These are phyloP conservation scores for Anagrus nilaparvatae DNA, from an alignment of 1,140 invertebrate genomes.

Conservation along the genomic window DNA sequence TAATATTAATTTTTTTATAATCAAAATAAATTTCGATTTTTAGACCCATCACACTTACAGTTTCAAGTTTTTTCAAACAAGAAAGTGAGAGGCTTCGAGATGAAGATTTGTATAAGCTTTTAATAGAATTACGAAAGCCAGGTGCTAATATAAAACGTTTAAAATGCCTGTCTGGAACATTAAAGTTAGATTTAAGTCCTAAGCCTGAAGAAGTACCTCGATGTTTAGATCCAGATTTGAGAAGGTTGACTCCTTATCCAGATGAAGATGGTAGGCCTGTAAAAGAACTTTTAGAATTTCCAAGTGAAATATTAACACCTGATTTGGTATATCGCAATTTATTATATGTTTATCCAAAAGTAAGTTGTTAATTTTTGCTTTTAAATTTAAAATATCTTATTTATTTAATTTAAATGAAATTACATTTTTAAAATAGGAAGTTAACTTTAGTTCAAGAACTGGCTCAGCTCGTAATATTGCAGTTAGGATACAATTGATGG, in stretches of 20 bases:
- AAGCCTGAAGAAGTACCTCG: constrained; percentile 71
- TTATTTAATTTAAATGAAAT: constrained; percentile 4
- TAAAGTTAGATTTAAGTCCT: constrained; percentile 86
- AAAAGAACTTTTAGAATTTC: constrained; percentile 87
- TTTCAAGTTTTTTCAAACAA: constrained; percentile 76
- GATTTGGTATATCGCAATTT: constrained; percentile 78
- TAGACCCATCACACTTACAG: constrained; percentile 78
- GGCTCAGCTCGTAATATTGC: constrained; percentile 68
- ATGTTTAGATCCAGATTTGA: constrained; percentile 79
- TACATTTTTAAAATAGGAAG: constrained; percentile 24
- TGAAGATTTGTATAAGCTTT: constrained; percentile 89
- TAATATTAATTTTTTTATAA: not conserved
- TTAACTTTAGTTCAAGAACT: constrained; percentile 37
- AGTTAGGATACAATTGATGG: constrained; percentile 81
- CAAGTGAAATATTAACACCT: constrained; percentile 49
- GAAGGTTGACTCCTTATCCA: constrained; percentile 63
- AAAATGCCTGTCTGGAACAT: constrained; percentile 81
- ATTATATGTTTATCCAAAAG: constrained; percentile 79
- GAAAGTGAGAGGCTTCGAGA: constrained; percentile 87
- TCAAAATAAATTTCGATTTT: constrained; percentile 8
- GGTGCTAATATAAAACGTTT: constrained; percentile 78
- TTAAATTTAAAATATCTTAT: constrained; percentile 4
- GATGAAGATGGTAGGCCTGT: constrained; percentile 74
- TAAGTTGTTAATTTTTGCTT: constrained; percentile 43
- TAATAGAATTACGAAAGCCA: constrained; percentile 80